These are phyloP conservation scores for Phthorimaea operculella DNA, from an alignment of 1,140 invertebrate species.

Conservation along the genomic window DNA sequence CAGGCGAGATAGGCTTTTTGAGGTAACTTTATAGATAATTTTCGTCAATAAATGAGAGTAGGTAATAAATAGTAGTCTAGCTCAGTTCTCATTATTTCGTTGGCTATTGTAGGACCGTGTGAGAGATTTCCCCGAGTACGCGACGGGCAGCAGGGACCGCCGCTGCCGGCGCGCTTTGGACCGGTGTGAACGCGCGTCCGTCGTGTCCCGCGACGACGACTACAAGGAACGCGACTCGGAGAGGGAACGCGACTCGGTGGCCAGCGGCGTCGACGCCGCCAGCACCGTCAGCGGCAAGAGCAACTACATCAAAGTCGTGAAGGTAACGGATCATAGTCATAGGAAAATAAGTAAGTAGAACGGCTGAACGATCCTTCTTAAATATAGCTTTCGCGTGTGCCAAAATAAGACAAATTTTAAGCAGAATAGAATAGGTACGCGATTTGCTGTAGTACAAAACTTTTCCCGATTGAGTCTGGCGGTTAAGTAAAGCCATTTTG, in stretches of 20 bases:
- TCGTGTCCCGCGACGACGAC: conserved; percentile 45
- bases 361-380: background rate
- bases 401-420: too few relatives aligned
- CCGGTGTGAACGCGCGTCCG: conserved; percentile 41
- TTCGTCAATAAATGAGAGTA: too few relatives aligned
- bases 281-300: conserved; percentile 50
- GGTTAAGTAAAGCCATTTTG: too few relatives aligned
- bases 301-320: conserved; percentile 51
- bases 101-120: too few relatives aligned
- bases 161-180: conserved; percentile 32
- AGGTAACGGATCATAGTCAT: conserved; percentile 25
- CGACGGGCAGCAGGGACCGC: conserved; percentile 25
- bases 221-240: conserved; percentile 39
- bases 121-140: too few relatives aligned
- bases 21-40: too few relatives aligned
- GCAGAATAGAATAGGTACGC: too few relatives aligned
- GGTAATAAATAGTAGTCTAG: too few relatives aligned
- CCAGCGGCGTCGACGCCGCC: conserved; percentile 50
- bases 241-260: conserved; percentile 44
- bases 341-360: background rate
- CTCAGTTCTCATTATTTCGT: too few relatives aligned
- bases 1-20: too few relatives aligned
- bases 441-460: too few relatives aligned
- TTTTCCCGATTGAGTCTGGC: too few relatives aligned
- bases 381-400: background rate